Percentiles rank a stretch among this genome's conserved stretches.
Evolutionary conservation across 2,113 vertebrate species (phyloP).

Genomic region (Cyanoramphus novaezelandiae): DNA sequence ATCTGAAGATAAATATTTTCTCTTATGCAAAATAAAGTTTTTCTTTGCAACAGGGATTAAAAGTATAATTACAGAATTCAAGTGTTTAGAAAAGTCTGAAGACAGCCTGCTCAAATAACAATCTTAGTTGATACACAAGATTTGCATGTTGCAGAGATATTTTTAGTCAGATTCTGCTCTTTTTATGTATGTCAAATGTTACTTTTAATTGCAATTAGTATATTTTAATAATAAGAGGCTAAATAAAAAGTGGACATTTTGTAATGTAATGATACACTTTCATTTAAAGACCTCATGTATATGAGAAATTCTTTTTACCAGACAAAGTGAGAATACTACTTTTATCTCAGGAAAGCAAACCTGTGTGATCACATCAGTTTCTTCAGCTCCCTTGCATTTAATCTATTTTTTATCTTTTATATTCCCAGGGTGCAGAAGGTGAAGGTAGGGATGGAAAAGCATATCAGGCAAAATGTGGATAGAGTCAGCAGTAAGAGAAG

Average conservation of each 20-base stretch:
- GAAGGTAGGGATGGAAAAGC: slow-evolving; percentile 46
- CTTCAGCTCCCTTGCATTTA: slow-evolving; percentile 20
- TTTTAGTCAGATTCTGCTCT: neutral
- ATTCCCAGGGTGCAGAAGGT: neutral
- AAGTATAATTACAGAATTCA: neutral
- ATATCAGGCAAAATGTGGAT: slow-evolving; percentile 30
- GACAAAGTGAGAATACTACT: neutral
- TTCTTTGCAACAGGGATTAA: neutral
- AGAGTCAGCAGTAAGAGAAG: slow-evolving; percentile 50
- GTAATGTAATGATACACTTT: neutral
- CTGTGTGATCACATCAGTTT: neutral
- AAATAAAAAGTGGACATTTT: neutral
- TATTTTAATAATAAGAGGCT: neutral
- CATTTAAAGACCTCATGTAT: neutral
- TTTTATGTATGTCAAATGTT: neutral
- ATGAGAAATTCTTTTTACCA: neutral
- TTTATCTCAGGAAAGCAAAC: neutral
- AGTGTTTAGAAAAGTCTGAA: neutral
- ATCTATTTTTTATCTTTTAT: slow-evolving; percentile 41
- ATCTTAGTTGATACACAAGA: neutral
- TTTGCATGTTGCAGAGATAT: neutral
- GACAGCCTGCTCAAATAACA: neutral
- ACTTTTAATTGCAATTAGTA: neutral
- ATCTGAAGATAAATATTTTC: neutral
- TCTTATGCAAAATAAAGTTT: neutral